Percentiles rank a stretch among this genome's conserved stretches.
phyloP scores from a whole-genome alignment of 2,797 vertebrate genomes.

The Salarias fasciatus region DNA sequence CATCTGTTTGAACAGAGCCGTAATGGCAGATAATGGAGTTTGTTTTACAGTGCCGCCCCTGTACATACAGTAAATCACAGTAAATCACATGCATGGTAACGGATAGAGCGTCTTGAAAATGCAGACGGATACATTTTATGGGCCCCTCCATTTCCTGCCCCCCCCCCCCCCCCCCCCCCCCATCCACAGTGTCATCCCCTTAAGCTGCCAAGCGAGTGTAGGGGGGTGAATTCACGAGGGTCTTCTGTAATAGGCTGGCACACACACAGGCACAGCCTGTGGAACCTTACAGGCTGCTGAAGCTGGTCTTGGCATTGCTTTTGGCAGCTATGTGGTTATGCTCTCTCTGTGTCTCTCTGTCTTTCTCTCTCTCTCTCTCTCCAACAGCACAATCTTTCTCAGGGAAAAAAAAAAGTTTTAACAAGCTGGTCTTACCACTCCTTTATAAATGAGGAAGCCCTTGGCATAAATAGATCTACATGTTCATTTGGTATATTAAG shows the following conservation, averaged over 20 bases:
- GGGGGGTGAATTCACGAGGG: conserved; percentile 73
- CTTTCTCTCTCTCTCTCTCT: too few relatives aligned
- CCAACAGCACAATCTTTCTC: conserved; percentile 80
- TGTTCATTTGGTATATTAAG: conserved; percentile 97
- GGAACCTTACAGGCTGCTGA: conserved; percentile 74
- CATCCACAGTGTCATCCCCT: conserved; percentile 65
- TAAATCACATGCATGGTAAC: too few relatives aligned
- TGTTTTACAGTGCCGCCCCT: conserved; percentile 62
- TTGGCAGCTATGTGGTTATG: conserved; percentile 80
- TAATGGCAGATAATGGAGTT: conserved; percentile 69
- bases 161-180: conserved; percentile 15
- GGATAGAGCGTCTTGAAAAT: conserved; percentile 57
- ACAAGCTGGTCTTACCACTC: conserved; percentile 89
- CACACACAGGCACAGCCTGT: conserved; percentile 71
- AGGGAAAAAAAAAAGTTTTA: conserved; percentile 78
- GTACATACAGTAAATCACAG: conserved; percentile 56
- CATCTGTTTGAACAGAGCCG: conserved; percentile 60
- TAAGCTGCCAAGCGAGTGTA: conserved; percentile 72
- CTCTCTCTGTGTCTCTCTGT: conserved; percentile 58
- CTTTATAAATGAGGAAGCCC: conserved; percentile 90
- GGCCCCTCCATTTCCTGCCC: conserved; percentile 35
- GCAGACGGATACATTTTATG: conserved; percentile 65
- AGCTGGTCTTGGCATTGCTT: conserved; percentile 77
- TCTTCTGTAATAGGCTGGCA: conserved; percentile 79
- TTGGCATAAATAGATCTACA: conserved; percentile 94